These are phyloP conservation scores for Pristionchus fissidentatus DNA, from an alignment of 2,888 invertebrate species.

Conservation along the genomic window DNA sequence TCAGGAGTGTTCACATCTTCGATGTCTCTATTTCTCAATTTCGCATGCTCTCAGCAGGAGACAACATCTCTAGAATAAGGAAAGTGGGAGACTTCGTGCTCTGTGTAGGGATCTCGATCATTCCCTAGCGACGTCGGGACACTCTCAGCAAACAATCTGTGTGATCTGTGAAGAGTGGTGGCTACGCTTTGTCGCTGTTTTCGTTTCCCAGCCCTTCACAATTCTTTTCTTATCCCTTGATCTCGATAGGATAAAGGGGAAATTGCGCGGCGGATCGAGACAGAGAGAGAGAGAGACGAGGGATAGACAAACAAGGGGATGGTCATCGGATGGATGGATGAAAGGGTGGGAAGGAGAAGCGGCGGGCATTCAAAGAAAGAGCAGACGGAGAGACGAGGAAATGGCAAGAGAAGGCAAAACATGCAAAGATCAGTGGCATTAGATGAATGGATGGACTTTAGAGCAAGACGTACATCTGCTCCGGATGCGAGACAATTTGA, in stretches of 20 bases:
- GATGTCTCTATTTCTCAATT: too few species aligned
- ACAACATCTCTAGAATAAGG: too few species aligned
- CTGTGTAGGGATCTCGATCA: too few species aligned
- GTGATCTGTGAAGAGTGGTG: too few species aligned
- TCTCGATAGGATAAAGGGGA: conserved; percentile 15
- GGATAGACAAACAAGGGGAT: not conserved
- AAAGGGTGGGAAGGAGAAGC: conserved; percentile 32
- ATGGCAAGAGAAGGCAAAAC: conserved; percentile 5
- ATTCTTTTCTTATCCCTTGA: not conserved
- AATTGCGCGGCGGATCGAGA: not conserved
- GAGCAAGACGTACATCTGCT: too few species aligned
- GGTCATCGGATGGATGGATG: not conserved
- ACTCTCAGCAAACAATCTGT: too few species aligned
- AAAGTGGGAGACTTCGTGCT: too few species aligned
- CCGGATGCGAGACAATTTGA: too few species aligned
- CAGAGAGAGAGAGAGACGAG: not conserved
- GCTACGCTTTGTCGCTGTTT: not conserved
- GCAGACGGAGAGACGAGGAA: not conserved
- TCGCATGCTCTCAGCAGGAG: too few species aligned
- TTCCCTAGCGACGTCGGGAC: too few species aligned
- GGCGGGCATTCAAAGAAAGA: not conserved
- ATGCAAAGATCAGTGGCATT: not conserved
- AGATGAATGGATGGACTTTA: too few species aligned
- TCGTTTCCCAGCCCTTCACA: not conserved
- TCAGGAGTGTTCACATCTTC: too few species aligned